A percentile compares a stretch with the other conserved stretches of the same genome.
Conservation (phyloP, 2,113 vertebrate genomes). For the Vulpes vulpes region DNA sequence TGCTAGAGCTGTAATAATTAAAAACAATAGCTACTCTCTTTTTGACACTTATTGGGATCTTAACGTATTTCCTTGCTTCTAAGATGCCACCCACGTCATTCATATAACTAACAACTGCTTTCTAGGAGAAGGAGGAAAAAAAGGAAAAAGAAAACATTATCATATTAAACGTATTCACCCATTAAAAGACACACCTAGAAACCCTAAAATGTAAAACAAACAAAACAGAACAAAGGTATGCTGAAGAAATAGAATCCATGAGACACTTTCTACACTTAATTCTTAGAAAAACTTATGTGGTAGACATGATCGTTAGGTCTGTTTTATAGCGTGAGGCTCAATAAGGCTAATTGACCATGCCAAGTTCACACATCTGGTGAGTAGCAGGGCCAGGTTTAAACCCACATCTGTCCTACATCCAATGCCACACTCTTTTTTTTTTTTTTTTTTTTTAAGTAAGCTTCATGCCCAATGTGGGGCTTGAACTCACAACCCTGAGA, state of each 20-base stretch:
- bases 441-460: not conserved
- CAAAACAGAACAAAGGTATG: not conserved
- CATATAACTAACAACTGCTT: not conserved
- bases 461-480: not conserved
- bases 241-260: not conserved
- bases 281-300: not conserved
- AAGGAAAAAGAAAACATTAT: not conserved
- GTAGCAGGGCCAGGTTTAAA: not conserved
- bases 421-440: too few species aligned
- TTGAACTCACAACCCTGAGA: too few species aligned
- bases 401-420: not conserved
- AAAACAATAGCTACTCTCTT: not conserved
- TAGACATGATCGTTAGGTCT: not conserved
- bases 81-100: not conserved
- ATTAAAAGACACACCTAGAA: not conserved
- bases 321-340: not conserved
- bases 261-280: not conserved
- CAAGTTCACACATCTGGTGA: not conserved
- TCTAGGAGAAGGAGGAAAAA: slow-evolving; percentile 8
- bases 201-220: not conserved
- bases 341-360: not conserved
- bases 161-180: not conserved
- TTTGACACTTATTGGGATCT: not conserved
- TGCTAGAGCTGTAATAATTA: rapidly evolving
- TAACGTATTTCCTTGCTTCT: not conserved